Evolutionary conservation across 2,888 invertebrate species (phyloP).

Genomic region (Cancer borealis): DNA sequence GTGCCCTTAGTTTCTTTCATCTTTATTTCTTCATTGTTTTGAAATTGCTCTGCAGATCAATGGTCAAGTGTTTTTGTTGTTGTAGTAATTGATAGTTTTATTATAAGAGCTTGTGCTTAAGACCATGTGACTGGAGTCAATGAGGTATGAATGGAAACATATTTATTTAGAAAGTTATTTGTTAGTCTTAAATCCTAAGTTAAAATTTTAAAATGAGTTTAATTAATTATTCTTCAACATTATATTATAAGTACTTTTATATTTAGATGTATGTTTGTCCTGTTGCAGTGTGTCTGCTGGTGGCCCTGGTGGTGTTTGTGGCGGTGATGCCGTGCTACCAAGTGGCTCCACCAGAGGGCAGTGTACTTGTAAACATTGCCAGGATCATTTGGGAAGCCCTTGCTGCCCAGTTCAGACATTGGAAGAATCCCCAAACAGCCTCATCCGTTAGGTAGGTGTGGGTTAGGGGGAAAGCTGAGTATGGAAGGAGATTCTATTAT

Average conservation of each 20-base stretch:
- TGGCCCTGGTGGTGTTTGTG: constrained; percentile 80
- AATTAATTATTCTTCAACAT: too few relatives aligned
- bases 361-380: constrained; percentile 80
- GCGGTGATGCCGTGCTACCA: constrained; percentile 80
- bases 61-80: too few relatives aligned
- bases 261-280: background rate
- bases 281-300: constrained; percentile 78
- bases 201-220: too few relatives aligned
- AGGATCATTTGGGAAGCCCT: constrained; percentile 80
- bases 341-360: constrained; percentile 80
- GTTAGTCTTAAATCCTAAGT: too few relatives aligned
- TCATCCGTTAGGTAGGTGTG: constrained; percentile 54
- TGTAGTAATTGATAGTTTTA: too few relatives aligned
- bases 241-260: too few relatives aligned
- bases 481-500: background rate
- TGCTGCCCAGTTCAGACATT: constrained; percentile 77
- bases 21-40: background rate
- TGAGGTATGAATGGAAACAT: too few relatives aligned
- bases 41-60: background rate
- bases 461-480: background rate
- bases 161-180: too few relatives aligned
- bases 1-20: background rate
- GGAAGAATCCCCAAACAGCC: constrained; percentile 64
- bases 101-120: too few relatives aligned
- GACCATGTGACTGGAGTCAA: too few relatives aligned